Base-by-base conservation (phyloP, 1,140 invertebrate genomes). In the Drosophila tropicalis region DNA sequence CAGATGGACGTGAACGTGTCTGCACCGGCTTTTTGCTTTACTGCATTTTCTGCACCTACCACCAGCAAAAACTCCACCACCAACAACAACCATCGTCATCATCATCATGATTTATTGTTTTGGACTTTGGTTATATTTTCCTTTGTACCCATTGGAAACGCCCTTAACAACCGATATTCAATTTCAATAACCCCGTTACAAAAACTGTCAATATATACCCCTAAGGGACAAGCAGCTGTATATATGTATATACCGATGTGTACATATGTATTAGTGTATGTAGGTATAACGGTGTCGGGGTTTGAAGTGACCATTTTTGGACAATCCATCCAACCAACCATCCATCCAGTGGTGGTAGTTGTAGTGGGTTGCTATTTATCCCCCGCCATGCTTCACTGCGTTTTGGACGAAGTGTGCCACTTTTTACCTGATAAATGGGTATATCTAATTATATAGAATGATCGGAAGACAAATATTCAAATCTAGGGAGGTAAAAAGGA, bases 81-180 rank as follows among this genome's bases (percentile, higher is more conserved):
- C 44, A 19, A 17, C 44, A 47, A 47, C 44, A 25, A 25, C 25
- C 25, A 25, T 25, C 25, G 25, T 25, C 25, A 25, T 25, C 5
- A 29, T 29, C 44, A 51, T 51, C 25, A 17, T 70, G 67, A 41
- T 58, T 62, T 61, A 60, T 62, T 81, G 80, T 86, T 75, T 62
- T 69, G 70, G 71, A 70, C 64, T 74, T 47, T 63, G 41, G 57
- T 62, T 44, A 69, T 65, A 60, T 44, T 62, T 62, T 44, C 40
- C 40, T 25, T 15, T 5, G 12, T 47, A 22, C 67, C 67, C 72
- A 47, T 65, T 63, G 83, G 70, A 79, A 87, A 86, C 83, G 72
- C 83, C 84, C 79, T 83, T 87, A 81, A 79, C 83, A 86, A 86
- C 83, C 79, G 66, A 85, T 80, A 80, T 76, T 71, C 69, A 60